phyloP scores from a whole-genome alignment of 1,140 invertebrate genomes.

The Brachionus koreanus region DNA sequence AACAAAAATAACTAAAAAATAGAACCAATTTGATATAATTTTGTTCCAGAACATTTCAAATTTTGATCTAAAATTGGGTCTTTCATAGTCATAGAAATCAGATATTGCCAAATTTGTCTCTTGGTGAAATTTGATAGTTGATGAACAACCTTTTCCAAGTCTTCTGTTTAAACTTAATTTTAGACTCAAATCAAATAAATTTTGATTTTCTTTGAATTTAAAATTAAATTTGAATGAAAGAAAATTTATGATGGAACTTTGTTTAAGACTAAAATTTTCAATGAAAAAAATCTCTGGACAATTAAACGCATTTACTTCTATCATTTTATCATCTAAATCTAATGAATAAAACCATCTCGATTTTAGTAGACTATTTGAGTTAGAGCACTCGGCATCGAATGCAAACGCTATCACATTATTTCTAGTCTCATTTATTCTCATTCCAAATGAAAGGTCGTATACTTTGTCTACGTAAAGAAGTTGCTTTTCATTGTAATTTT shows the following conservation, averaged over 20 bases:
- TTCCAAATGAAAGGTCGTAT: constrained; percentile 5
- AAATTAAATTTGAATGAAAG: background rate
- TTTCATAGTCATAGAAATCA: background rate
- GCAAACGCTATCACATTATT: background rate
- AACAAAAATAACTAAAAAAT: background rate
- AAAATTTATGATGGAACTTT: background rate
- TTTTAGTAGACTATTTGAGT: background rate
- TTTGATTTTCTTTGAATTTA: background rate
- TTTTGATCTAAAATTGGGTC: background rate
- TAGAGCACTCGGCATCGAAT: constrained; percentile 6
- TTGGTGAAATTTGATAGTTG: background rate
- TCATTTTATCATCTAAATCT: constrained; percentile 1
- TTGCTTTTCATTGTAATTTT: background rate
- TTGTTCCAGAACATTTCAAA: constrained; percentile 1
- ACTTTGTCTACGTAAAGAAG: background rate
- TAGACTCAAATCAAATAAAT: background rate
- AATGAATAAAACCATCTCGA: background rate
- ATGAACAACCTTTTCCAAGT: background rate
- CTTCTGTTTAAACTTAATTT: constrained; percentile 8
- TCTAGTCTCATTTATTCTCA: background rate
- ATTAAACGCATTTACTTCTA: background rate
- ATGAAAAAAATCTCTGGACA: background rate
- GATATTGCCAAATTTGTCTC: background rate
- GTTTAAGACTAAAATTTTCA: background rate
- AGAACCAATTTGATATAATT: background rate